A percentile compares a stretch with the other conserved stretches of the same genome.
phyloP scores from a whole-genome alignment of 2,113 vertebrate genomes.

The Gavia stellata region DNA sequence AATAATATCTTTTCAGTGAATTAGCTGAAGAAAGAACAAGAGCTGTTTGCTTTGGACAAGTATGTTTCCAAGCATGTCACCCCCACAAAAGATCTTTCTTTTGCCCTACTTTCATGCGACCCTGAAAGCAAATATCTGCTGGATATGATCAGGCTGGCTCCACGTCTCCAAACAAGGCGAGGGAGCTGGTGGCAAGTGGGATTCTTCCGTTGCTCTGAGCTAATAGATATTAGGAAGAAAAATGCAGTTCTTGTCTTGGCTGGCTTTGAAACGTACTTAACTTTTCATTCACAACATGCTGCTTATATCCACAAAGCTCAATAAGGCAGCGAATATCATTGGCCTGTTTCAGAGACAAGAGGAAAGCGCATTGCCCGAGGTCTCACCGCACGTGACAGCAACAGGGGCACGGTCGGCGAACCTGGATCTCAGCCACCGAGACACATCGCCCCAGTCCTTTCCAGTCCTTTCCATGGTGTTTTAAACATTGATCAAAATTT shows the following conservation, averaged over 20 bases:
- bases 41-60: constrained; percentile 38
- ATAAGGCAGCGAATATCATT: not conserved
- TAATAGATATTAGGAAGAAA: constrained; percentile 56
- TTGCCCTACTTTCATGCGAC: not conserved
- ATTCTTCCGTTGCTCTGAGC: constrained; percentile 59
- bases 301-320: constrained; percentile 40
- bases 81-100: constrained; percentile 52
- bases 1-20: constrained; percentile 56
- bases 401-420: fast-evolving
- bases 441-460: not conserved
- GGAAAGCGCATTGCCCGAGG: not conserved
- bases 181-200: constrained; percentile 43
- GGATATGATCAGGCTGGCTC: constrained; percentile 43
- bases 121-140: constrained; percentile 61
- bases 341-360: not conserved
- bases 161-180: constrained; percentile 45
- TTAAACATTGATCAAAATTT: constrained; percentile 8
- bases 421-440: not conserved
- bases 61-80: constrained; percentile 46
- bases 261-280: constrained; percentile 57
- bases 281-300: constrained; percentile 55
- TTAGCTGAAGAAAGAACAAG: constrained; percentile 44
- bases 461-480: not conserved
- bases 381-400: not conserved
- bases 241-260: constrained; percentile 58